phyloP scores from a whole-genome alignment of 1,140 invertebrate genomes.

The Thaumatotibia leucotreta region DNA sequence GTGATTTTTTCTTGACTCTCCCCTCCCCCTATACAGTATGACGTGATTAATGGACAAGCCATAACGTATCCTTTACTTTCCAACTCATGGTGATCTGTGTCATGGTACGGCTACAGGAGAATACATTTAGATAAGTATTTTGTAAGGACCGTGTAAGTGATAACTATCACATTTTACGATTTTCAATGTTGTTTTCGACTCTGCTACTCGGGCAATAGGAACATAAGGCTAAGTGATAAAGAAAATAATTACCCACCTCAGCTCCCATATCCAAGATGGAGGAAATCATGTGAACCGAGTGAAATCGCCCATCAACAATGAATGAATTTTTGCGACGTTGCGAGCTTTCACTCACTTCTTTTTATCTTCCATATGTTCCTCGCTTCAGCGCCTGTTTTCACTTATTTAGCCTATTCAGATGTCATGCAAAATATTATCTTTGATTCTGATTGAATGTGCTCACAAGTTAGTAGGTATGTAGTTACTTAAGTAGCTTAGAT shows the following conservation, averaged over 20 bases:
- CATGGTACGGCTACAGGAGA: no score
- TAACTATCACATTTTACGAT: background rate
- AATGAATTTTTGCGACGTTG: constrained; percentile 57
- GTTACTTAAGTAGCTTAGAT: constrained; percentile 2
- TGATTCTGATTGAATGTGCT: background rate
- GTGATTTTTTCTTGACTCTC: no score
- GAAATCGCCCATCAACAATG: constrained; percentile 64
- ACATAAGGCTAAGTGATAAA: background rate
- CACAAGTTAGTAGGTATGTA: background rate
- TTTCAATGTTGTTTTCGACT: background rate
- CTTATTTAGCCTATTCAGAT: constrained; percentile 27
- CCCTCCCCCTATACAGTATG: no score
- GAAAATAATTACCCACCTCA: constrained; percentile 20
- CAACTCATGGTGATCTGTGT: no score
- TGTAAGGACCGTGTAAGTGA: no score
- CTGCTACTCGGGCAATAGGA: background rate
- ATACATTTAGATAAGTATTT: no score
- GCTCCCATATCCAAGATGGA: constrained; percentile 19
- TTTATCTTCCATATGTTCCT: constrained; percentile 17
- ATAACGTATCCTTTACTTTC: no score
- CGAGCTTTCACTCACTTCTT: constrained; percentile 52
- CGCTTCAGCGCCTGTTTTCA: constrained; percentile 21
- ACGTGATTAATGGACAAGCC: no score
- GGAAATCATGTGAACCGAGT: constrained; percentile 66
- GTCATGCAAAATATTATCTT: constrained; percentile 24